A percentile compares a stretch with the other conserved stretches of the same genome.
These are phyloP conservation scores for Heteromormyrus szaboi DNA, from an alignment of 2,797 vertebrate genomes.

Conservation along the genomic window DNA sequence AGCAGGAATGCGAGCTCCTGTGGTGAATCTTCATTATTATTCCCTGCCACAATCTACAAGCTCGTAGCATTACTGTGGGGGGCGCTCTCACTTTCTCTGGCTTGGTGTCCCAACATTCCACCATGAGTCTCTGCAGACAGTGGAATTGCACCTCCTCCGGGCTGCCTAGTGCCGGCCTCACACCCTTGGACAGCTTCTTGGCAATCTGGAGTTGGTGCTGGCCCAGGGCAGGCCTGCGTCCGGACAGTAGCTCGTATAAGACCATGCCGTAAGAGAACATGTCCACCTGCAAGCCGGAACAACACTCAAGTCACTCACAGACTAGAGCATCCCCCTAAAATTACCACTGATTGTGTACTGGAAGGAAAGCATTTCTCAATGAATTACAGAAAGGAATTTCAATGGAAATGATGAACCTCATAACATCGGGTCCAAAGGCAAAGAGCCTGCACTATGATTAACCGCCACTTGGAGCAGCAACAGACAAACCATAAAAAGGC, in stretches of 20 bases:
- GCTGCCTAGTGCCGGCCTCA: conserved; percentile 75
- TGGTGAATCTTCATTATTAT: background rate
- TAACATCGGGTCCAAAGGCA: background rate
- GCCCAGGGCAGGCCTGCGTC: conserved; percentile 76
- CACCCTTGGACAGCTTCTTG: conserved; percentile 89
- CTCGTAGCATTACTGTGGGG: background rate
- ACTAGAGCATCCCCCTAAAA: background rate
- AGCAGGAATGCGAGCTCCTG: background rate
- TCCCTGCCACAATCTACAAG: background rate
- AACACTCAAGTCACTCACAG: background rate
- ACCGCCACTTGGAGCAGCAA: conserved; percentile 26
- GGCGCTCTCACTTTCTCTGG: conserved; percentile 77
- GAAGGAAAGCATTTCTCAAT: background rate
- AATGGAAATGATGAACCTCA: background rate
- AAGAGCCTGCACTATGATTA: conserved; percentile 15
- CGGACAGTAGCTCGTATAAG: conserved; percentile 84
- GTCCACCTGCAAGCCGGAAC: conserved; percentile 70
- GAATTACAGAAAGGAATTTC: background rate
- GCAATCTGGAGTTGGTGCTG: conserved; percentile 89
- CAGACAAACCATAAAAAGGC: conserved; percentile 22
- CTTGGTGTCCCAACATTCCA: conserved; percentile 91
- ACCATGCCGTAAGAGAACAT: conserved; percentile 99
- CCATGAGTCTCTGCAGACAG: conserved; percentile 77
- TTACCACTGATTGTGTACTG: background rate
- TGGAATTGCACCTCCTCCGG: conserved; percentile 83